Evolutionary conservation across 2,797 vertebrate genomes (phyloP).

Genomic region (Ctenosaura bakeri): DNA sequence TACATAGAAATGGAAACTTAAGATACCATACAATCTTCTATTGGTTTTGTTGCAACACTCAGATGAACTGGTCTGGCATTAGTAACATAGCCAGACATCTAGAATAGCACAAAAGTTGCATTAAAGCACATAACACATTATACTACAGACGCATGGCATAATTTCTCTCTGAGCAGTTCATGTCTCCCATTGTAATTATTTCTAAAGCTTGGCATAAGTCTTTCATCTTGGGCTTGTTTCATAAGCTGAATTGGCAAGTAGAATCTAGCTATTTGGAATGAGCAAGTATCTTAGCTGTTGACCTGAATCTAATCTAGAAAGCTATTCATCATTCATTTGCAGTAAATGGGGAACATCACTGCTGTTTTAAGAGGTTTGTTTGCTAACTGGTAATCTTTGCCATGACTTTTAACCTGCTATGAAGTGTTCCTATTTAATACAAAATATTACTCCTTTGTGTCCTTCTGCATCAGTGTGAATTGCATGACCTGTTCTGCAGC

Average conservation of each 20-base stretch:
- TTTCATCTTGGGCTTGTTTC: neutral
- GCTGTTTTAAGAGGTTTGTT: neutral
- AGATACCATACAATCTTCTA: neutral
- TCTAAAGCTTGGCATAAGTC: neutral
- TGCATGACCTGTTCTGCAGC: conserved; percentile 7
- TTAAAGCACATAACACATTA: neutral
- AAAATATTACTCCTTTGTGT: conserved; percentile 50
- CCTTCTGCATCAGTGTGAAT: conserved; percentile 39
- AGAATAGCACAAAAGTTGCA: neutral
- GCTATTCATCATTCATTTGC: neutral
- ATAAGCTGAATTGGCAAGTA: neutral
- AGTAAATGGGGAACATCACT: neutral
- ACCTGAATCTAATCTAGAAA: neutral
- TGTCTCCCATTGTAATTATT: neutral
- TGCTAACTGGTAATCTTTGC: conserved; percentile 44
- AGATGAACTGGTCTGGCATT: neutral
- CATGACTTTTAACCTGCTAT: conserved; percentile 57
- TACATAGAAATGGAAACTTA: no score
- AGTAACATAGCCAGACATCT: neutral
- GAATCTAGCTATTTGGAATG: neutral
- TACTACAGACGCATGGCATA: neutral
- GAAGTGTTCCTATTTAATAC: conserved; percentile 63
- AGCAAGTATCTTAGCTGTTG: neutral
- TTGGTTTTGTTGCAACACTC: neutral
- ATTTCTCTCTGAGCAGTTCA: neutral